A percentile compares a stretch with the other conserved stretches of the same genome.
These are phyloP conservation scores for Zelleria hepariella DNA, from an alignment of 2,888 invertebrate species.

Conservation along the genomic window DNA sequence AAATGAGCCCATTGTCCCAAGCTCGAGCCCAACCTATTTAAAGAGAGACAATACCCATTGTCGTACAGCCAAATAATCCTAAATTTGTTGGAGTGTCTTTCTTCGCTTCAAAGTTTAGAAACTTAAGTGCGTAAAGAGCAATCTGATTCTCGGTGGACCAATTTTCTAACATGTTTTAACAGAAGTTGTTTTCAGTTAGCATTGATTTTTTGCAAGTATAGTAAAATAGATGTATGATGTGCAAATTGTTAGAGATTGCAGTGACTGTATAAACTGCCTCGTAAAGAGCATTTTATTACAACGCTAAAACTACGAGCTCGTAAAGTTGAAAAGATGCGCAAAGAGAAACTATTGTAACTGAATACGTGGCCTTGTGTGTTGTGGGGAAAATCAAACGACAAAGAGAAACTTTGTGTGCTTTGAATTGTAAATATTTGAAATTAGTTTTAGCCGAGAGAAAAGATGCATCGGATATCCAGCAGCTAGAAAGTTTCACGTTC, in stretches of 20 bases:
- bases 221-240: conserved; percentile 23
- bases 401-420: conserved; percentile 10
- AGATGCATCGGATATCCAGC: conserved; percentile 17
- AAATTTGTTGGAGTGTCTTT: conserved; percentile 52
- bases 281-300: conserved; percentile 42
- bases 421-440: conserved; percentile 18
- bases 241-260: conserved; percentile 34
- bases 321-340: conserved; percentile 39
- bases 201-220: not conserved
- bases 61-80: conserved; percentile 44
- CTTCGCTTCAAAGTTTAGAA: conserved; percentile 33
- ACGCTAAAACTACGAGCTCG: conserved; percentile 32
- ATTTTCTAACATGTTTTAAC: not conserved
- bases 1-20: conserved; percentile 57
- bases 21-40: conserved; percentile 48
- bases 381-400: conserved; percentile 1
- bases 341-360: conserved; percentile 24
- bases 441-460: conserved; percentile 21
- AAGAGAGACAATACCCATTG: conserved; percentile 61
- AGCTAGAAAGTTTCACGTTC: conserved; percentile 32
- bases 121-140: conserved; percentile 32
- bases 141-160: conserved; percentile 10
- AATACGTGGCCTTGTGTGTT: conserved; percentile 16
- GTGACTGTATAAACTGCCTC: conserved; percentile 33
- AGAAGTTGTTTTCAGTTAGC: too few species aligned